Evolutionary conservation across 2,888 invertebrate species (phyloP).

Genomic region (Himalopsyche tibetana): DNA sequence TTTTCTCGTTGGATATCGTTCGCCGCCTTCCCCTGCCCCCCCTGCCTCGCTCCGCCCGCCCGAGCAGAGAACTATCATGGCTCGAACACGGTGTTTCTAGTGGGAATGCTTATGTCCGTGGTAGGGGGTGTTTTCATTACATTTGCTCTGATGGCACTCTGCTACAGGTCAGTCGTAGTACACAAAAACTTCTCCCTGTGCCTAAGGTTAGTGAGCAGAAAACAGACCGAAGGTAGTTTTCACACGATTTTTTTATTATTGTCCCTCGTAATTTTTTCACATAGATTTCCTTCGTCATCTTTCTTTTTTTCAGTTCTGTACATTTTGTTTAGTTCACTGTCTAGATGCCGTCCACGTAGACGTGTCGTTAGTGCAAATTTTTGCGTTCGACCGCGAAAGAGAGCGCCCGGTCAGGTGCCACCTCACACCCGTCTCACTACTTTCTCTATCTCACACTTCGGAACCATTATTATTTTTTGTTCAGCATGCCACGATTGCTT

Average conservation of each 20-base stretch:
- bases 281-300: constrained; percentile 68
- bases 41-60: constrained; percentile 69
- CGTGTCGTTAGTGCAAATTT: constrained; percentile 61
- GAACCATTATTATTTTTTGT: constrained; percentile 46
- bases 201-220: constrained; percentile 98
- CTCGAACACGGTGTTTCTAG: constrained; percentile 98
- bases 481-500: constrained; percentile 52
- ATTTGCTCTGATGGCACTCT: constrained; percentile 99
- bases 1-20: constrained; percentile 55
- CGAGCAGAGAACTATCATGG: constrained; percentile 96
- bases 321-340: constrained; percentile 67
- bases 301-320: constrained; percentile 75
- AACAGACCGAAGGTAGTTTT: constrained; percentile 84
- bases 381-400: constrained; percentile 53
- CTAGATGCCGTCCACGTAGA: constrained; percentile 63
- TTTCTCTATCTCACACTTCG: constrained; percentile 45
- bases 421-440: constrained; percentile 63
- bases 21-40: constrained; percentile 50
- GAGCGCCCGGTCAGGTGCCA: constrained; percentile 65
- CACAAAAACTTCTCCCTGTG: constrained; percentile 99
- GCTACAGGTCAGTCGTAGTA: constrained; percentile 99
- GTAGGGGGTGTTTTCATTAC: constrained; percentile 99
- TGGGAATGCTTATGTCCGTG: constrained; percentile 98
- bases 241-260: constrained; percentile 69
- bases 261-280: constrained; percentile 76